Percentiles rank a stretch among this genome's conserved stretches.
phyloP scores from a whole-genome alignment of 1,140 invertebrate species.

The Proctacanthus coquilletti region DNA sequence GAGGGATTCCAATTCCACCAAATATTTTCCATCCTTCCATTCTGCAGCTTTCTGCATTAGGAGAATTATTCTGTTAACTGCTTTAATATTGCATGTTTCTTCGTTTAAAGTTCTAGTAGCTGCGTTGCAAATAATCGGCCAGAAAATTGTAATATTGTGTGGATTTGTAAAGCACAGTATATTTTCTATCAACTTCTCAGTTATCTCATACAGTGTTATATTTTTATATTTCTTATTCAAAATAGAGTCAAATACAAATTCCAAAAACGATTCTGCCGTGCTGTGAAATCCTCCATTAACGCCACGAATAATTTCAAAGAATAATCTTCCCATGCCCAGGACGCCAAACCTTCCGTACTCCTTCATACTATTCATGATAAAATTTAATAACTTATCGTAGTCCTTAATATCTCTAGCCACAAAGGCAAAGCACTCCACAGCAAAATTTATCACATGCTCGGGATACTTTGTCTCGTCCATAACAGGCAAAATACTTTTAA shows the following conservation, averaged over 20 bases:
- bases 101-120: too few species aligned
- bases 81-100: conserved; percentile 1
- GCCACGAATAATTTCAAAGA: conserved; percentile 76
- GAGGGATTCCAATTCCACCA: conserved; percentile 38
- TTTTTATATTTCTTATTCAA: conserved; percentile 34
- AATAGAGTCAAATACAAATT: conserved; percentile 37
- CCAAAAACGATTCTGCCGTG: conserved; percentile 47
- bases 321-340: conserved; percentile 58
- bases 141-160: conserved; percentile 43
- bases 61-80: conserved; percentile 12
- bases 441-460: conserved; percentile 76
- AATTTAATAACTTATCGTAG: conserved; percentile 53
- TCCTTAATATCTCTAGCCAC: conserved; percentile 76
- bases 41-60: conserved; percentile 43
- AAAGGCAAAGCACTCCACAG: conserved; percentile 88
- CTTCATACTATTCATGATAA: conserved; percentile 50
- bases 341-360: conserved; percentile 47
- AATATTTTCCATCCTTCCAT: conserved; percentile 43
- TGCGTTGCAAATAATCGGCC: conserved; percentile 33
- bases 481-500: conserved; percentile 58
- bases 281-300: conserved; percentile 69
- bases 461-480: conserved; percentile 51
- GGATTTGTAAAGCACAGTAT: conserved; percentile 39
- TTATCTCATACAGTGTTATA: conserved; percentile 41
- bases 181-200: conserved; percentile 41